Percentiles rank a stretch among this genome's conserved stretches.
Evolutionary conservation across 1,140 invertebrate species (phyloP).

Genomic region (Neuroterus valhalla): DNA sequence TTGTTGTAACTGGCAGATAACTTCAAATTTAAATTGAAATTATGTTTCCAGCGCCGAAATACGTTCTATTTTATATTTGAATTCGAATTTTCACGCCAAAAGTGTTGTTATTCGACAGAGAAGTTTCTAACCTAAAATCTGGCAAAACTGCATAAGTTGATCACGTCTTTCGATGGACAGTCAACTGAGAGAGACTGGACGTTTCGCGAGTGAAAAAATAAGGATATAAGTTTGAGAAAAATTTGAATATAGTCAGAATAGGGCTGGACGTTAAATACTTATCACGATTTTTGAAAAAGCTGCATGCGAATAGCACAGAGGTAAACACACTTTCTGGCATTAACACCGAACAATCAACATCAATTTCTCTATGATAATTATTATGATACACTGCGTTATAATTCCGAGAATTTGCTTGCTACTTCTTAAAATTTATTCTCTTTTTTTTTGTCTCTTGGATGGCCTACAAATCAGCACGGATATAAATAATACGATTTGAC

Average conservation of each 20-base stretch:
- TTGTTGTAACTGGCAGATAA: neutral
- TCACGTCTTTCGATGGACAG: too few species aligned
- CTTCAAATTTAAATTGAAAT: neutral
- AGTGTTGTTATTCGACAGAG: neutral
- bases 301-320: constrained; percentile 29
- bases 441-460: constrained; percentile 26
- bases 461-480: constrained; percentile 12
- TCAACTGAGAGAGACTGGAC: too few species aligned
- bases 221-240: constrained; percentile 19
- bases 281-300: constrained; percentile 21
- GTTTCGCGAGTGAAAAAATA: constrained; percentile 25
- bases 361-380: constrained; percentile 53
- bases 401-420: neutral
- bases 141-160: too few species aligned
- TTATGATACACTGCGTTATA: constrained; percentile 28
- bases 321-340: constrained; percentile 56
- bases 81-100: constrained; percentile 27
- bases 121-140: too few species aligned
- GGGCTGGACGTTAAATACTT: constrained; percentile 47
- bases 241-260: constrained; percentile 35
- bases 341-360: constrained; percentile 67
- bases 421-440: constrained; percentile 33
- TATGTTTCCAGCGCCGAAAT: neutral
- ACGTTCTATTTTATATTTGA: neutral
- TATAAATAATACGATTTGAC: constrained; percentile 25